Evolutionary conservation across 2,888 invertebrate species (phyloP).

Genomic region (Cephus pygmeus): DNA sequence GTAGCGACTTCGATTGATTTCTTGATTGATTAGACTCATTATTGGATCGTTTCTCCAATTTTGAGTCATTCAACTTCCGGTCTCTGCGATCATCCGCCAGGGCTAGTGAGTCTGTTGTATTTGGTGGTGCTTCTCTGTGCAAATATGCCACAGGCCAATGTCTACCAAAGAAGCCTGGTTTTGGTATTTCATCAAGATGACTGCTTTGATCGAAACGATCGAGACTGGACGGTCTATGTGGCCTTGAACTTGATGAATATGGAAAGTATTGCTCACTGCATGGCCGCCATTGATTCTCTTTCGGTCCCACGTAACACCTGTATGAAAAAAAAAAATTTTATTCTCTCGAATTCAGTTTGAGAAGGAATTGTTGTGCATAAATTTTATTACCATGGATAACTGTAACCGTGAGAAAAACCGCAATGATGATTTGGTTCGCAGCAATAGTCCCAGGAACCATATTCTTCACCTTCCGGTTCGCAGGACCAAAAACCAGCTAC

Average conservation of each 20-base stretch:
- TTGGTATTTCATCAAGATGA: constrained; percentile 62
- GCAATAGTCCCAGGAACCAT: constrained; percentile 87
- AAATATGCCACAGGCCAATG: constrained; percentile 87
- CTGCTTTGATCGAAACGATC: constrained; percentile 65
- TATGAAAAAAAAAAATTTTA: constrained; percentile 31
- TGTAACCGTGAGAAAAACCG: constrained; percentile 84
- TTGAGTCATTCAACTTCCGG: constrained; percentile 3
- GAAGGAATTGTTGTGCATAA: background rate
- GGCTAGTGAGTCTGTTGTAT: constrained; percentile 68
- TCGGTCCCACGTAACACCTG: constrained; percentile 87
- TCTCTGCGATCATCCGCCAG: constrained; percentile 27
- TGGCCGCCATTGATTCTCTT: constrained; percentile 85
- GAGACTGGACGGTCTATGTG: constrained; percentile 63
- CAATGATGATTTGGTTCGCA: constrained; percentile 85
- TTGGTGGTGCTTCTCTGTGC: constrained; percentile 83
- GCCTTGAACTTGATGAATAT: constrained; percentile 58
- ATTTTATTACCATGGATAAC: constrained; percentile 79
- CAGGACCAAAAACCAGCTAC: constrained; percentile 87
- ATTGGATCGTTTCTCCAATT: constrained; percentile 3
- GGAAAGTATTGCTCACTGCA: constrained; percentile 87
- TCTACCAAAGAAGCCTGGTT: constrained; percentile 62
- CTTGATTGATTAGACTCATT: background rate
- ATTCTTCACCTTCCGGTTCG: constrained; percentile 78
- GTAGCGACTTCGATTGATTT: background rate
- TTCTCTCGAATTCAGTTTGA: constrained; percentile 10